phyloP scores from a whole-genome alignment of 2,888 invertebrate species.

The Lathronympha strigana region DNA sequence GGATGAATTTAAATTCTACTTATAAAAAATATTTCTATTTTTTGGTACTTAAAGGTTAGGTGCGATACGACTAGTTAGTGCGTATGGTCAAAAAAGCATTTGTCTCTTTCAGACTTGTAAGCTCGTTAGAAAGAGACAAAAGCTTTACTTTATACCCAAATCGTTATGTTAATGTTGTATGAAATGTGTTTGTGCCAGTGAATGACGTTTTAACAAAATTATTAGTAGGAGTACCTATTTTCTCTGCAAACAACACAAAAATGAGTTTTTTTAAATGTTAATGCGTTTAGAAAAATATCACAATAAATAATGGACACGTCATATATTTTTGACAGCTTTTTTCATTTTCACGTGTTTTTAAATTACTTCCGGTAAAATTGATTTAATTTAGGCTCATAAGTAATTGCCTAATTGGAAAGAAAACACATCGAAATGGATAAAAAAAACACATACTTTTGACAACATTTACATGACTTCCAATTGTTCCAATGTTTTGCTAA shows the following conservation, averaged over 20 bases:
- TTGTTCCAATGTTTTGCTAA: neutral
- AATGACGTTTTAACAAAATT: conserved; percentile 7
- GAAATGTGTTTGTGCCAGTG: conserved; percentile 5
- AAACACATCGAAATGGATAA: no score
- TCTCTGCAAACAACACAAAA: neutral
- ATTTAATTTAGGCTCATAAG: no score
- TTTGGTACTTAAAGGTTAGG: no score
- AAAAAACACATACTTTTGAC: neutral
- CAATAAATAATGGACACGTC: no score
- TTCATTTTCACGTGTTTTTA: no score
- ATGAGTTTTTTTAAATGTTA: neutral
- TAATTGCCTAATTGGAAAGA: no score
- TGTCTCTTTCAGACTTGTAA: conserved; percentile 3
- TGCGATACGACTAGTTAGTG: no score
- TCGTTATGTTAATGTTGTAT: conserved; percentile 11
- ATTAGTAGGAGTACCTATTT: neutral
- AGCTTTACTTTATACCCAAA: neutral
- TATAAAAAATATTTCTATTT: no score
- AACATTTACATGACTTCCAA: no score
- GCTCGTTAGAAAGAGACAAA: conserved; percentile 5
- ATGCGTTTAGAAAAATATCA: neutral
- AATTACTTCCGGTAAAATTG: no score
- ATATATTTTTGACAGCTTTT: no score
- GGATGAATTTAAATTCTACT: neutral
- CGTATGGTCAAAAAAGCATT: neutral